Base-by-base conservation (phyloP, 2,888 invertebrate species). In the Teleiodes luculella region DNA sequence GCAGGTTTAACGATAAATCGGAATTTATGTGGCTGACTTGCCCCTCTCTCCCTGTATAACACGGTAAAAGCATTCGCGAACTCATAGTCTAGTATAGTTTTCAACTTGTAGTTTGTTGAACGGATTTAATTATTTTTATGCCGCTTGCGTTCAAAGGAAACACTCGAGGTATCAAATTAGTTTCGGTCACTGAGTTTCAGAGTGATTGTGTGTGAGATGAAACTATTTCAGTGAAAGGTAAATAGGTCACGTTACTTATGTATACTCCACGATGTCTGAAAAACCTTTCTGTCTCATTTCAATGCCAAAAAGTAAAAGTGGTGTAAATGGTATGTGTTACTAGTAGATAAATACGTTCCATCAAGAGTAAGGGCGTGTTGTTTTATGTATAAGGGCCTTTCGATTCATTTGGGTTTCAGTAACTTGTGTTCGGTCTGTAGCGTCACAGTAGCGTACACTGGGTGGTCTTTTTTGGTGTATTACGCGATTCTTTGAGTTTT, bases 381-480 rank as follows among this genome's bases (percentile, higher is more conserved):
- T 84, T 82, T 86, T 86, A 87, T 86, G 85, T 86, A 86, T 86
- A 86, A 86, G 78, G 70, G 78, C 84, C 79, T 85, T 86, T 83
- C 86, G 85, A 86, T 86, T 86, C 86, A 86, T 87, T 86, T 85
- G 83, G 77, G 76, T n/a, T n/a, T n/a, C n/a, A n/a, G n/a, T n/a
- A n/a, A n/a, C n/a, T n/a, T n/a, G n/a, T n/a, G n/a, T n/a, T n/a
- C n/a, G n/a, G n/a, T n/a, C n/a, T n/a, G n/a, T n/a, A n/a, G n/a
- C n/a, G n/a, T n/a, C n/a, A n/a, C n/a, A n/a, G n/a, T n/a, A n/a
- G n/a, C n/a, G n/a, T n/a, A n/a, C n/a, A n/a, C n/a, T n/a, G n/a
- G n/a, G n/a, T n/a, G n/a, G n/a, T n/a, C n/a, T n/a, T n/a, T n/a
- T n/a, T n/a, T n/a, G n/a, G n/a, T n/a, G n/a, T n/a, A n/a, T n/a